Percentiles rank a stretch among this genome's conserved stretches.
Evolutionary conservation across 2,113 vertebrate genomes (phyloP).

Genomic region (Casuarius casuarius): DNA sequence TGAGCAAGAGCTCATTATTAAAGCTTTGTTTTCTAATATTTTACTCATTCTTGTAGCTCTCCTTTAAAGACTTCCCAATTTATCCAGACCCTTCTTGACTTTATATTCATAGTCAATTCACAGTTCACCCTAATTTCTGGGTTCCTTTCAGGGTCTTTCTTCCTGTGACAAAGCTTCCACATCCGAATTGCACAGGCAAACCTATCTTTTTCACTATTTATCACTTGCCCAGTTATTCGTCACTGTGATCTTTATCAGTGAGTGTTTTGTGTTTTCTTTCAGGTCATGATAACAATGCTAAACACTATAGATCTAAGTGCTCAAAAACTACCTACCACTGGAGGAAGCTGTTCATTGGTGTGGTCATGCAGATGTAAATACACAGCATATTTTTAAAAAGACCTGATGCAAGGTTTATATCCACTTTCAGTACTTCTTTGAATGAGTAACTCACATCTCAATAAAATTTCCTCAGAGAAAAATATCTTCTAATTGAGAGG

Average conservation of each 20-base stretch:
- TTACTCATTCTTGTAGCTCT: not conserved
- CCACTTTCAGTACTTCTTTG: not conserved
- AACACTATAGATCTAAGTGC: not conserved
- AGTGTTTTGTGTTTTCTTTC: not conserved
- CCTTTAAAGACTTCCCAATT: not conserved
- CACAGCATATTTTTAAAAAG: not conserved
- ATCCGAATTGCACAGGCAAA: not conserved
- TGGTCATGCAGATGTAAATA: not conserved
- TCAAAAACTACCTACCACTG: not conserved
- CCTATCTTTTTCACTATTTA: not conserved
- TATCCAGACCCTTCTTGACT: not conserved
- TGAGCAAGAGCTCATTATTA: slow-evolving; percentile 23
- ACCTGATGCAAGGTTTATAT: not conserved
- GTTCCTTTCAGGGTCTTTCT: not conserved
- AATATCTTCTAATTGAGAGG: not conserved
- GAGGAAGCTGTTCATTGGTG: not conserved
- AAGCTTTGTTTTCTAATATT: slow-evolving; percentile 18
- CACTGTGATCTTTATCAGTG: not conserved
- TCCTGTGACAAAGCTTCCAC: not conserved
- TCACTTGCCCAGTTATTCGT: not conserved
- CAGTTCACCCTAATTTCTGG: not conserved
- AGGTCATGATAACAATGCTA: not conserved
- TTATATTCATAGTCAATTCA: not conserved
- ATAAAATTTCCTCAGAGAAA: not conserved
- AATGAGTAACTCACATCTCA: not conserved